Base-by-base conservation (phyloP, 2,888 invertebrate species). In the Mimachlamys varia region DNA sequence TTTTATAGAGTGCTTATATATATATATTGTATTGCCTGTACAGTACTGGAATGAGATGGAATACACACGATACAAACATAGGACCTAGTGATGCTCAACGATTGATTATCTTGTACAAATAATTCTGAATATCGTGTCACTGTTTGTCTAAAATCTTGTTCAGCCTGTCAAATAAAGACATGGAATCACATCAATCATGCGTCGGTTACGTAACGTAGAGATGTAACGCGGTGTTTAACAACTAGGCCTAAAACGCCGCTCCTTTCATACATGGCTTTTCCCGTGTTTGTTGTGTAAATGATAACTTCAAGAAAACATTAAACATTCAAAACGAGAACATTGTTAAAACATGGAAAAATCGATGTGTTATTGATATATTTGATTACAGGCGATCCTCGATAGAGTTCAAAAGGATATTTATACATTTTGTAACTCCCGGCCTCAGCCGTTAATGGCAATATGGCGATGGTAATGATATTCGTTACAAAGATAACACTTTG, bases 391-490 rank as follows among this genome's bases (percentile, higher is more conserved):
- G 7, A 7, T 2, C 12, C 27, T 76, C 76, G 76, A 76, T 76
- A 33, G 76, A 76, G 76, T 76, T 76, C 76, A 76, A 76, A 76
- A 33, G 76, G 76, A 76, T 76, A 76, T 76, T 76, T 76, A 13
- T 76, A n/a, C n/a, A n/a, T n/a, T n/a, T n/a, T n/a, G n/a, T n/a
- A 33, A 15, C 62, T 27, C 27, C n/a, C 0, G 19, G 33, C 76
- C 10, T 22, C 19, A 33, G 76, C 19, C 12, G 27, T 76, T 76
- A 33, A 76, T 33, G 27, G 76, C 27, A 76, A 76, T 33, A 76
- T 33, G 33, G 76, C 76, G 33, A 27, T 76, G 33, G 27, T 76
- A 33, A 22, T 4, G 76, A 76, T 76, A 33, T 33, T 76, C 33
- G 76, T 76, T 27, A 76, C 44, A 22, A 1, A 19, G 76, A 27